phyloP scores from a whole-genome alignment of 2,113 vertebrate species.

The Eptesicus fuscus region DNA sequence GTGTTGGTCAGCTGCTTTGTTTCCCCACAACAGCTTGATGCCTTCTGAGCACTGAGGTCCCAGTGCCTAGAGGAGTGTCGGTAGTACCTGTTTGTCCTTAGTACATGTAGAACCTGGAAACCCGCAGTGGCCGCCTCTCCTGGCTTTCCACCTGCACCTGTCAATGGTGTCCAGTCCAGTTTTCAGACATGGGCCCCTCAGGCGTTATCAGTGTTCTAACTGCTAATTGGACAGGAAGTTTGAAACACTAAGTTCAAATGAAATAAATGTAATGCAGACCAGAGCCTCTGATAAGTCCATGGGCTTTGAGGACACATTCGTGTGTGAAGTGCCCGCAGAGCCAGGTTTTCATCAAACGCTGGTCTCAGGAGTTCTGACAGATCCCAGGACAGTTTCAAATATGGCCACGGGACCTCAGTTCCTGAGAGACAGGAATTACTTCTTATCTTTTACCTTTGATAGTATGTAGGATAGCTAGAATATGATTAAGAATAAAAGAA shows the following conservation, averaged over 20 bases:
- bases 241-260: background rate
- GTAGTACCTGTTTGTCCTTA: too few species aligned
- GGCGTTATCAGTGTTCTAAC: accelerated
- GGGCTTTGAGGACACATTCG: background rate
- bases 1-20: too few species aligned
- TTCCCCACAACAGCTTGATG: too few species aligned
- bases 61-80: accelerated
- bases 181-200: accelerated
- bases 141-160: background rate
- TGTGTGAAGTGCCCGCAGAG: accelerated
- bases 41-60: accelerated
- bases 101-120: accelerated
- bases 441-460: too few species aligned
- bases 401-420: too few species aligned
- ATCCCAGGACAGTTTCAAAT: accelerated
- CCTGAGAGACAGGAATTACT: too few species aligned
- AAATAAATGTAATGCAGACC: background rate
- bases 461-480: background rate
- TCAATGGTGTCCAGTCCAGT: too few species aligned
- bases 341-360: too few species aligned
- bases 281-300: accelerated
- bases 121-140: background rate
- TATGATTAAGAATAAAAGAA: background rate
- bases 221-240: background rate
- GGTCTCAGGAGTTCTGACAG: accelerated